Conservation (phyloP, 2,888 invertebrate genomes). For the Nesidiocoris tenuis region DNA sequence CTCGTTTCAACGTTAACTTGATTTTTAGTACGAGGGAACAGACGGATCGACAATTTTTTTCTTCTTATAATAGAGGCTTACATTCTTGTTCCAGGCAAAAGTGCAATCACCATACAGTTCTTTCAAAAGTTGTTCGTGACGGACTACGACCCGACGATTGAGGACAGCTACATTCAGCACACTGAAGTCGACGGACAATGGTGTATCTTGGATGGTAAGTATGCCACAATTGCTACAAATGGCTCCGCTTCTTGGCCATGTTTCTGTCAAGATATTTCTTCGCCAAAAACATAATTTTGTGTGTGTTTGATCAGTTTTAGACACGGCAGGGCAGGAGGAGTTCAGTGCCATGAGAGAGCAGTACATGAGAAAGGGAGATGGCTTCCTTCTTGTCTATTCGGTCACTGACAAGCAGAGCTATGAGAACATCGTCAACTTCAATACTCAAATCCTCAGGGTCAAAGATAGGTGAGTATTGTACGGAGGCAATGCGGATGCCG, state of each 20-base stretch:
- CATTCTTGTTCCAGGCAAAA: slow-evolving; percentile 60
- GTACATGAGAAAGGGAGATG: slow-evolving; percentile 91
- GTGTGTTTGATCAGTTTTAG: slow-evolving; percentile 72
- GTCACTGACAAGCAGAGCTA: slow-evolving; percentile 90
- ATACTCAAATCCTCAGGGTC: slow-evolving; percentile 85
- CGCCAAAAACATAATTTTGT: too few relatives aligned
- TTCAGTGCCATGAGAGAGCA: slow-evolving; percentile 93
- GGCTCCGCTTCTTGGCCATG: too few relatives aligned
- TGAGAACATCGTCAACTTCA: slow-evolving; percentile 82
- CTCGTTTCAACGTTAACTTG: too few relatives aligned
- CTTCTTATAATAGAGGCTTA: too few relatives aligned
- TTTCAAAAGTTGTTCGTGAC: slow-evolving; percentile 93
- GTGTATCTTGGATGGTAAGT: slow-evolving; percentile 83
- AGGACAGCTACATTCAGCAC: slow-evolving; percentile 92
- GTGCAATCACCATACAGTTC: slow-evolving; percentile 94
- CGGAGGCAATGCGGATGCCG: too few relatives aligned
- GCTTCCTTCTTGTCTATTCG: slow-evolving; percentile 88
- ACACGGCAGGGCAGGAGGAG: slow-evolving; percentile 94
- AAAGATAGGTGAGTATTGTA: slow-evolving; percentile 66
- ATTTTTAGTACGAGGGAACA: too few relatives aligned
- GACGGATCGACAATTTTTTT: too few relatives aligned
- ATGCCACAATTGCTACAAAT: too few relatives aligned
- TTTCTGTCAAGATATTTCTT: too few relatives aligned
- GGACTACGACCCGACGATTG: slow-evolving; percentile 94
- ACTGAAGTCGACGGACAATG: slow-evolving; percentile 89